Evolutionary conservation across 1,140 invertebrate genomes (phyloP), one percentile per base, ranked within the genome.

Genomic region (Aphelenchoides fujianensis): DNA sequence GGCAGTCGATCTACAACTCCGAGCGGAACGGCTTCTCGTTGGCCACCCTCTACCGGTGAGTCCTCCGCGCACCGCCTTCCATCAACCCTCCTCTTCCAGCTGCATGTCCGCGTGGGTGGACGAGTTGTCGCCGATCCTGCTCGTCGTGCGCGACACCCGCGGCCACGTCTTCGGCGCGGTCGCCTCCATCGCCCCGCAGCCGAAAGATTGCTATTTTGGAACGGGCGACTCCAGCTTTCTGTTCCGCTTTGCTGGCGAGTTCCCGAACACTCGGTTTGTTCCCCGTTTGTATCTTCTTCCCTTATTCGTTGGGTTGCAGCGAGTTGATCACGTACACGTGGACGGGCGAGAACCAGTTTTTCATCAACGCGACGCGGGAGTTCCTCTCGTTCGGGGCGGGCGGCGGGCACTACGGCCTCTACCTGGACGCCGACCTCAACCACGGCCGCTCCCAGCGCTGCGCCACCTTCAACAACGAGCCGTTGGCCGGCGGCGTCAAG

Each of bases 321-420:
- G 71, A 81, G 82, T 92, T 94, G 86, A 90, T 93, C 84, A 90
- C 93, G 53, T 98, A 91, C 88, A 91, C 91, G 78, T 99, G 95
- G 96, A 95, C 94, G 16, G 96, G 96, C 2, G 93, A 97, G 77
- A 98, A 99, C 86, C 89, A 94, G 84, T 98, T 95, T 85, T 98
- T 98, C 82, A 93, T 98, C 78, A 94, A 97, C 86, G 95, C 95
- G 76, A 94, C 95, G 86, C 90, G 91, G 83, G 94, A 97, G 80
- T 94, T 92, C 84, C 88, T 98, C 59, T 92, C 92, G 23, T 92
- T 98, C 79, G 96, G 96, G 63, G 93, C 95, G 77, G 95, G 95
- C 88, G 95, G 93, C 85, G 95, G 95, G 72, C 92, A 93, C 82
- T 97, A 95, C 87, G 96, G 96, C 28, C 87, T 98, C 34, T 98